These are phyloP conservation scores for Macquaria ambigua DNA, from an alignment of 2,113 vertebrate genomes.

Conservation along the genomic window DNA sequence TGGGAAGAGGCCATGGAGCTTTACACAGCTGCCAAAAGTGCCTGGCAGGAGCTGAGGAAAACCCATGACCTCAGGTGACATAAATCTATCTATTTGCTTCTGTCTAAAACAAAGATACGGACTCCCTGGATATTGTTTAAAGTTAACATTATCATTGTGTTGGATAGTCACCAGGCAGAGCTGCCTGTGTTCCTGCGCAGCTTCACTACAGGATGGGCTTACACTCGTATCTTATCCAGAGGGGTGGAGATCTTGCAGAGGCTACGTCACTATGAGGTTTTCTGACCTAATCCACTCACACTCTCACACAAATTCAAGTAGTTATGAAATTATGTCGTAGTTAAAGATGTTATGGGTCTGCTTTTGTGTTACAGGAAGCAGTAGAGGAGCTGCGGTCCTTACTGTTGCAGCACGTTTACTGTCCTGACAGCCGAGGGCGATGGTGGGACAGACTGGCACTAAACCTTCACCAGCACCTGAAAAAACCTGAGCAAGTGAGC, in stretches of 20 bases:
- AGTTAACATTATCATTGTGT: constrained; percentile 16
- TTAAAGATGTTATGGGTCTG: neutral
- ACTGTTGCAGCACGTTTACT: constrained; percentile 89
- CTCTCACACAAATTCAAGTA: neutral
- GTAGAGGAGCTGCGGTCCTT: constrained; percentile 88
- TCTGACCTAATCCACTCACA: neutral
- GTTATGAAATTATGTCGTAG: neutral
- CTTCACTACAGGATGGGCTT: constrained; percentile 94
- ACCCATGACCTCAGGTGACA: constrained; percentile 88
- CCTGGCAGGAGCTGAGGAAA: constrained; percentile 85
- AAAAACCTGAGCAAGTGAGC: constrained; percentile 87
- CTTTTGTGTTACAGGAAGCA: constrained; percentile 86
- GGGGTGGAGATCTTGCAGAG: constrained; percentile 95
- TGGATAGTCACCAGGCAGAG: constrained; percentile 84
- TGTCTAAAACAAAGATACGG: neutral
- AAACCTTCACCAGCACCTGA: constrained; percentile 96
- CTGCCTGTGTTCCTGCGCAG: constrained; percentile 91
- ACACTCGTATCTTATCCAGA: constrained; percentile 89
- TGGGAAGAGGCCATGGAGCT: constrained; percentile 90
- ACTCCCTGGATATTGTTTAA: neutral
- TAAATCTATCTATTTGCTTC: neutral
- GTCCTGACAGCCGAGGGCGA: constrained; percentile 91
- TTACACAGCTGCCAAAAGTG: constrained; percentile 83
- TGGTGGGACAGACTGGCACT: constrained; percentile 98
- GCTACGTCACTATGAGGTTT: constrained; percentile 91